Conservation (phyloP, 2,797 vertebrate genomes). For the Falco naumanni region DNA sequence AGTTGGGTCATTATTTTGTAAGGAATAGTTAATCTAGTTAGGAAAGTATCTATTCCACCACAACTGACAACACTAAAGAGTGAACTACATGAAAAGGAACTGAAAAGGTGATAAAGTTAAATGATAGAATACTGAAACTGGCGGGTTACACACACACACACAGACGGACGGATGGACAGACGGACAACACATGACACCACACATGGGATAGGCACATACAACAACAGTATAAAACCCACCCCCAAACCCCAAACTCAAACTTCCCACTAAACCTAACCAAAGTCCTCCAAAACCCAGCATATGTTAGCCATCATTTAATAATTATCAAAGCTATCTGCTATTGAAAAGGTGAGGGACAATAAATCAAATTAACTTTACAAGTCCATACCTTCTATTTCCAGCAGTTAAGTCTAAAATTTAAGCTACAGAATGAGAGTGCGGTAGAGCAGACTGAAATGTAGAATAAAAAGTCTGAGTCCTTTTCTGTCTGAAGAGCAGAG, state of each 20-base stretch:
- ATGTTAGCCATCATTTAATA: background rate
- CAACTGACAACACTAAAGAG: background rate
- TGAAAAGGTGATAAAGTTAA: background rate
- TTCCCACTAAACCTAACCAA: background rate
- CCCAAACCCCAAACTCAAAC: background rate
- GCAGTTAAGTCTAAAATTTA: background rate
- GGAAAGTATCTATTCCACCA: background rate
- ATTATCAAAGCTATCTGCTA: background rate
- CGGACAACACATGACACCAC: no score
- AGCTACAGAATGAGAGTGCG: background rate
- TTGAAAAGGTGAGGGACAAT: background rate
- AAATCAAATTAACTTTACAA: background rate
- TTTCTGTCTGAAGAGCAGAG: background rate
- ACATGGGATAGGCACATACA: no score
- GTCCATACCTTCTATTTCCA: background rate
- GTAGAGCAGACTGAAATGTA: background rate
- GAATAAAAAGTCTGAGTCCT: background rate
- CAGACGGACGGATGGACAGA: no score
- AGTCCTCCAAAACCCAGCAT: background rate
- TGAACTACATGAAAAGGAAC: background rate
- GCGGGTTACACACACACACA: no score
- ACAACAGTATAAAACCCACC: accelerated
- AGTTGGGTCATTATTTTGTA: background rate
- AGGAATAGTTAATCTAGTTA: background rate
- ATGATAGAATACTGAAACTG: background rate